Conservation (phyloP, 2,113 vertebrate genomes). For the Alectura lathami region DNA sequence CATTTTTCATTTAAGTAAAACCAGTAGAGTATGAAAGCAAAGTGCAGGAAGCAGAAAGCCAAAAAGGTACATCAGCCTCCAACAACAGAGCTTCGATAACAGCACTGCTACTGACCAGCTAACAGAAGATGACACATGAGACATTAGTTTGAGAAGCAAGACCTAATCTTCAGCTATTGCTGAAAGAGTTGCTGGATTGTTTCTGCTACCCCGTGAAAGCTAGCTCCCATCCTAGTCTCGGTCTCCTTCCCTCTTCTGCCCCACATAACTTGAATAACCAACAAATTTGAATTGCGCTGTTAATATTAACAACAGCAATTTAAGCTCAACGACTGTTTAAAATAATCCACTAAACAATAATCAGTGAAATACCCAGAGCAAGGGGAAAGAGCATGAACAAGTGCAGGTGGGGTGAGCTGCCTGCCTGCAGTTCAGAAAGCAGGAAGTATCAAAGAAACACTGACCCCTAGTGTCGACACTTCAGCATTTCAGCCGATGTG, state of each 20-base stretch:
- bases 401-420: fast-evolving
- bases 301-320: fast-evolving
- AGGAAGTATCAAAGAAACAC: not conserved
- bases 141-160: not conserved
- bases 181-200: not conserved
- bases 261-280: not conserved
- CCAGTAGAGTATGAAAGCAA: fast-evolving
- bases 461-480: not conserved
- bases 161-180: not conserved
- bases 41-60: not conserved
- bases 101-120: not conserved
- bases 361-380: not conserved
- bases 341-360: not conserved
- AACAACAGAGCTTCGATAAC: not conserved
- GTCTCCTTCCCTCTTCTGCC: not conserved
- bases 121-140: not conserved
- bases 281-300: not conserved
- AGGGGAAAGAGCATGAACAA: not conserved
- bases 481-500: not conserved
- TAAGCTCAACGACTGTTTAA: not conserved
- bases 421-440: not conserved
- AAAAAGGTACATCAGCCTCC: not conserved
- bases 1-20: not conserved
- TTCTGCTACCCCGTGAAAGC: not conserved
- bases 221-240: not conserved